Evolutionary conservation across 2,888 invertebrate species (phyloP).

Genomic region (Apodemia zela): DNA sequence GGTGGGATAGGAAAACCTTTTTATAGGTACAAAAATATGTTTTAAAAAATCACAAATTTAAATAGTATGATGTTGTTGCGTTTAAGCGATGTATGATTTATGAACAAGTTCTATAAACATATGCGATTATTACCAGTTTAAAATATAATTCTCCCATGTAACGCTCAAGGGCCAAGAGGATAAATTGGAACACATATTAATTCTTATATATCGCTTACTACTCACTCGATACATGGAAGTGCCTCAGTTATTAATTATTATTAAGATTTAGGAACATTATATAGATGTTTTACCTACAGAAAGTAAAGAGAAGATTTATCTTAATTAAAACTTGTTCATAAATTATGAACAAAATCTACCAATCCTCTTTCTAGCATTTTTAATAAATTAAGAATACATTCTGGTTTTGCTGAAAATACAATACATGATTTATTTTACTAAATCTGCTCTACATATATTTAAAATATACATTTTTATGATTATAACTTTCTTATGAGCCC

Average conservation of each 20-base stretch:
- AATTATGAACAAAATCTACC: slow-evolving; percentile 1
- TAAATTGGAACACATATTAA: no score
- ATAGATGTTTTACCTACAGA: no score
- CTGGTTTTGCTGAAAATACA: neutral
- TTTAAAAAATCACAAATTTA: neutral
- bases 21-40: no score
- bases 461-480: no score
- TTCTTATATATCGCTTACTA: no score
- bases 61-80: neutral
- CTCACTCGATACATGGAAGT: no score
- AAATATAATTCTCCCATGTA: neutral
- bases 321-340: neutral
- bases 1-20: no score
- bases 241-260: no score
- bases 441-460: no score
- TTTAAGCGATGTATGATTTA: neutral
- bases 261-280: no score
- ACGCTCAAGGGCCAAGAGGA: neutral
- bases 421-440: neutral
- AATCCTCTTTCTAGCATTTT: neutral
- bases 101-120: neutral
- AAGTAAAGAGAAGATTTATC: neutral
- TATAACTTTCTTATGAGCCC: no score
- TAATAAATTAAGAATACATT: slow-evolving; percentile 15
- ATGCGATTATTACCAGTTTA: neutral